phyloP scores from a whole-genome alignment of 2,888 invertebrate species.

The Nebria salina region DNA sequence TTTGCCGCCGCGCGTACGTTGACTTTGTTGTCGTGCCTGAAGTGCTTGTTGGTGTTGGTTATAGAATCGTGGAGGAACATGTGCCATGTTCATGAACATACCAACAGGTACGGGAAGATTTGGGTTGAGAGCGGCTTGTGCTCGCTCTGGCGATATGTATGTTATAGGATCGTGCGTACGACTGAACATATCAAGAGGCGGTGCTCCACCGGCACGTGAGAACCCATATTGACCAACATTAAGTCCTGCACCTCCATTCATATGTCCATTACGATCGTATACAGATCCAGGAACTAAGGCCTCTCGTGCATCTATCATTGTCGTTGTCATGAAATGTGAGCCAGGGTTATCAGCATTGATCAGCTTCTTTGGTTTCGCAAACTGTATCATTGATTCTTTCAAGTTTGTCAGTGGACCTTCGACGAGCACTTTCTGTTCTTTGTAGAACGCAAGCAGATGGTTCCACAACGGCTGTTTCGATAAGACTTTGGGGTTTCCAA shows the following conservation, averaged over 20 bases:
- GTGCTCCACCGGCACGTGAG: slow-evolving; percentile 50
- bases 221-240: slow-evolving; percentile 56
- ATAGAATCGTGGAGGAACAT: slow-evolving; percentile 78
- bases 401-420: slow-evolving; percentile 98
- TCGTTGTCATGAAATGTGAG: slow-evolving; percentile 96
- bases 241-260: slow-evolving; percentile 50
- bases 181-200: slow-evolving; percentile 71
- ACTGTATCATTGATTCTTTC: slow-evolving; percentile 95
- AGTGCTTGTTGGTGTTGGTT: slow-evolving; percentile 78
- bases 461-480: slow-evolving; percentile 99
- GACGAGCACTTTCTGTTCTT: slow-evolving; percentile 95
- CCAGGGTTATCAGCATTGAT: slow-evolving; percentile 95
- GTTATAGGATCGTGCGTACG: slow-evolving; percentile 90
- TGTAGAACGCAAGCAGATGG: slow-evolving; percentile 95
- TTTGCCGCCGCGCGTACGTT: slow-evolving; percentile 50
- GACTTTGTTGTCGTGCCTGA: slow-evolving; percentile 62
- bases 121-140: slow-evolving; percentile 73
- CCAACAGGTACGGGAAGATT: slow-evolving; percentile 93
- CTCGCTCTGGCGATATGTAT: slow-evolving; percentile 88
- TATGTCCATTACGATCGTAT: slow-evolving; percentile 77
- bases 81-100: slow-evolving; percentile 92
- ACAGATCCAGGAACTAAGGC: slow-evolving; percentile 93
- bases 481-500: slow-evolving; percentile 98
- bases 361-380: slow-evolving; percentile 96
- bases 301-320: slow-evolving; percentile 96